These are phyloP conservation scores for Caracal caracal DNA, from an alignment of 2,113 vertebrate species.

Conservation along the genomic window DNA sequence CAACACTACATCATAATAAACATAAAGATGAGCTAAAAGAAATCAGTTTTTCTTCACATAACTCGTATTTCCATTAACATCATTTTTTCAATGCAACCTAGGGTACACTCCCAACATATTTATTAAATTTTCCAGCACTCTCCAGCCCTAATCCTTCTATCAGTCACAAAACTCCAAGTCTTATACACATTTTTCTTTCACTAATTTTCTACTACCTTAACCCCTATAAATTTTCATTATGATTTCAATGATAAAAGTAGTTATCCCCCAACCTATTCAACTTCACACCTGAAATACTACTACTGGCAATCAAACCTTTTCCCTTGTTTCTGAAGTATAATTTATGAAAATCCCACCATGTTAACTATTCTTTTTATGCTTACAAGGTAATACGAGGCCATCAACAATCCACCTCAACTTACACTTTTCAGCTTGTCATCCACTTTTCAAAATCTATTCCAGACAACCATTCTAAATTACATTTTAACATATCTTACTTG, in stretches of 20 bases:
- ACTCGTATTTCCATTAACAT: background rate
- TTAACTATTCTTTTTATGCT: background rate
- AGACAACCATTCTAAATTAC: slow-evolving; percentile 24
- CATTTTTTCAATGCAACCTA: background rate
- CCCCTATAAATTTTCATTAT: background rate
- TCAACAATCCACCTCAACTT: background rate
- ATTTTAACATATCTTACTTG: background rate
- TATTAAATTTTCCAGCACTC: background rate
- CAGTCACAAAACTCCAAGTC: background rate
- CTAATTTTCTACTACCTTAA: background rate
- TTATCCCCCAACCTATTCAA: background rate
- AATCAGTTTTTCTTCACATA: background rate
- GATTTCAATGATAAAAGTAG: slow-evolving; percentile 13
- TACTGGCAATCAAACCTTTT: background rate
- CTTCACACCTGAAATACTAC: slow-evolving; percentile 18
- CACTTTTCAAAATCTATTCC: slow-evolving; percentile 22
- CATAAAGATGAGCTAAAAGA: background rate
- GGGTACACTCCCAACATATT: background rate
- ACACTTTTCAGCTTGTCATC: background rate
- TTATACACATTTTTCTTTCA: background rate
- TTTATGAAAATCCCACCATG: background rate
- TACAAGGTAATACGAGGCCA: background rate
- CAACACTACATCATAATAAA: background rate
- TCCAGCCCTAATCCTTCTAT: background rate
- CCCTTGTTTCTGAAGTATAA: background rate